Conservation (phyloP, 2,888 invertebrate species). For the Acholoe squamosa region DNA sequence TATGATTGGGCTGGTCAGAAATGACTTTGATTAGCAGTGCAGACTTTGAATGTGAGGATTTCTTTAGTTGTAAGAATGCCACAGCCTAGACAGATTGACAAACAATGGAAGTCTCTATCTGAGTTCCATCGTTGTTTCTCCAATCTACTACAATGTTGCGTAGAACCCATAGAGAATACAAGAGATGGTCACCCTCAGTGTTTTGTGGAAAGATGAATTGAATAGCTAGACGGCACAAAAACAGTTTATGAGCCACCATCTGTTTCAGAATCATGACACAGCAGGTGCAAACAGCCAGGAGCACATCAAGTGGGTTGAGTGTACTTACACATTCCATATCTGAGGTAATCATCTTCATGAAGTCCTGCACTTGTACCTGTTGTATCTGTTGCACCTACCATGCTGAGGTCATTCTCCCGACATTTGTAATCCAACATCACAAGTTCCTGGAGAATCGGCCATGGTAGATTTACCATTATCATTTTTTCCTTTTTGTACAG, state of each 20-base stretch:
- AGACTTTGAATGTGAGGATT: background rate
- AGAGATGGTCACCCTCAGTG: background rate
- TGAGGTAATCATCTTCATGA: background rate
- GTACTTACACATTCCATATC: background rate
- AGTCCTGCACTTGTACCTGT: background rate
- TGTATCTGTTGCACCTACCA: background rate
- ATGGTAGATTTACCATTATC: background rate
- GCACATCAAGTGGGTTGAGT: constrained; percentile 25
- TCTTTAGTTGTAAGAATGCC: background rate
- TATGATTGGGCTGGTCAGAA: constrained; percentile 2
- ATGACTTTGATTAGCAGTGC: constrained; percentile 17
- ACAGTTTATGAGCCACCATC: background rate
- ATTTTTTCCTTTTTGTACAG: background rate
- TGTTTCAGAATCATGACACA: constrained; percentile 33
- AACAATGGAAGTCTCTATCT: background rate
- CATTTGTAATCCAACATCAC: constrained; percentile 25
- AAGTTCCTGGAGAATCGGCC: constrained; percentile 23
- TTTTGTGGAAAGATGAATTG: background rate
- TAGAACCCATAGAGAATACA: constrained; percentile 3
- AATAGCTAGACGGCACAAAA: constrained; percentile 37
- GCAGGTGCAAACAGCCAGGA: background rate
- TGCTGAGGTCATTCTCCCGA: background rate
- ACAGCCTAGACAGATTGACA: background rate
- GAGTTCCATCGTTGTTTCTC: background rate
- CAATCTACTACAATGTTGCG: constrained; percentile 20